These are phyloP conservation scores for Allygus modestus DNA, from an alignment of 2,888 invertebrate genomes.

Conservation along the genomic window DNA sequence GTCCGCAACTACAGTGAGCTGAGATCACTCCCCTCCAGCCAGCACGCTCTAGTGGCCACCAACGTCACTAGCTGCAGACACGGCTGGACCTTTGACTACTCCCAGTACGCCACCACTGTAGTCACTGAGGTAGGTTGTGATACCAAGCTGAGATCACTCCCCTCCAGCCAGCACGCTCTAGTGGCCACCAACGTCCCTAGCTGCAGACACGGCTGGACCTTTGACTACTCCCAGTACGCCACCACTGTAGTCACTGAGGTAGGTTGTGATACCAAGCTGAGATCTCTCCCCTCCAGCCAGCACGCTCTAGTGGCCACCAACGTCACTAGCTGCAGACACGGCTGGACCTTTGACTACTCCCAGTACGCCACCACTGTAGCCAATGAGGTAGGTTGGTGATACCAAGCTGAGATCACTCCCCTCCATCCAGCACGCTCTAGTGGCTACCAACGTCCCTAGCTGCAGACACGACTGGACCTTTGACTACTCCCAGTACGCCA, in stretches of 20 bases:
- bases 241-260: conserved; percentile 90
- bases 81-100: conserved; percentile 86
- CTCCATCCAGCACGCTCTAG: conserved; percentile 64
- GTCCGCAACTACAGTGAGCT: conserved; percentile 78
- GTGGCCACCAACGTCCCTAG: conserved; percentile 69
- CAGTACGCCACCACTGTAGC: conserved; percentile 85
- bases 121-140: conserved; percentile 83
- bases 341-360: conserved; percentile 86
- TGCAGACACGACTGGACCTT: conserved; percentile 87
- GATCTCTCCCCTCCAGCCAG: conserved; percentile 60
- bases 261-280: too few species aligned
- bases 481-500: conserved; percentile 82
- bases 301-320: conserved; percentile 65
- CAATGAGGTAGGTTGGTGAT: conserved; percentile 86
- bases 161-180: conserved; percentile 65
- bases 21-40: conserved; percentile 56
- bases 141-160: too few species aligned
- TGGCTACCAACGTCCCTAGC: conserved; percentile 68
- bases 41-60: conserved; percentile 64
- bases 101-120: conserved; percentile 84
- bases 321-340: conserved; percentile 78
- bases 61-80: conserved; percentile 77
- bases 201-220: conserved; percentile 86
- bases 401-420: too few species aligned
- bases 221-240: conserved; percentile 82